phyloP scores from a whole-genome alignment of 1,140 invertebrate genomes.

The Pararge aegeria region DNA sequence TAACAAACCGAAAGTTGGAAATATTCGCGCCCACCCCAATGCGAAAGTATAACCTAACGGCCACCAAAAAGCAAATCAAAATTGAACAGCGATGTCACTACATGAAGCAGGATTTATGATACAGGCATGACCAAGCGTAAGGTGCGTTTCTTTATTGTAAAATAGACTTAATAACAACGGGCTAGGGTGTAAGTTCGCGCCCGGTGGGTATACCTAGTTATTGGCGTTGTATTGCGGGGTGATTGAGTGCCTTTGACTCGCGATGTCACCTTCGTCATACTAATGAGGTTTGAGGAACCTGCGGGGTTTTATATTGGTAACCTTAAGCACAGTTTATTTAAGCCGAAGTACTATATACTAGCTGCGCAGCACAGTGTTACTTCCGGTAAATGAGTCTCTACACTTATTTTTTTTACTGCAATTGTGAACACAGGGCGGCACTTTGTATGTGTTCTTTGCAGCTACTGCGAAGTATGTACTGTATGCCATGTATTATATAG shows the following conservation, averaged over 20 bases:
- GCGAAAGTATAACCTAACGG: too few relatives aligned
- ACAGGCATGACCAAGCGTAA: background rate
- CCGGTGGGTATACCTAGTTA: background rate
- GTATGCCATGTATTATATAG: too few relatives aligned
- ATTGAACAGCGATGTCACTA: background rate
- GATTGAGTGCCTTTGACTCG: conserved; percentile 3
- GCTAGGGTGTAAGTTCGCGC: background rate
- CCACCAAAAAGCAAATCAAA: conserved; percentile 1
- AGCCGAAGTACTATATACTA: too few relatives aligned
- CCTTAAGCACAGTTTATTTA: background rate
- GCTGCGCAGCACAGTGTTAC: too few relatives aligned
- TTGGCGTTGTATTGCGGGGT: background rate
- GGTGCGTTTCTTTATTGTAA: background rate
- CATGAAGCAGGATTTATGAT: conserved; percentile 2
- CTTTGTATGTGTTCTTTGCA: too few relatives aligned
- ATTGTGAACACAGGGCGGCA: too few relatives aligned
- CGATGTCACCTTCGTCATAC: conserved; percentile 5
- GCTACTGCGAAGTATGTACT: too few relatives aligned
- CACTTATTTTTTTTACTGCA: too few relatives aligned
- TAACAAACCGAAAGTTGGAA: too few relatives aligned
- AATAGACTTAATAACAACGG: background rate
- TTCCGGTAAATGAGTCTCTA: too few relatives aligned
- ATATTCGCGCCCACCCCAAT: too few relatives aligned
- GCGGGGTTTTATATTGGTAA: background rate
- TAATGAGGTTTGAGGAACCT: background rate